A percentile compares a stretch with the other conserved stretches of the same genome.
phyloP scores from a whole-genome alignment of 1,140 invertebrate species.

The Meloidogyne hapla region DNA sequence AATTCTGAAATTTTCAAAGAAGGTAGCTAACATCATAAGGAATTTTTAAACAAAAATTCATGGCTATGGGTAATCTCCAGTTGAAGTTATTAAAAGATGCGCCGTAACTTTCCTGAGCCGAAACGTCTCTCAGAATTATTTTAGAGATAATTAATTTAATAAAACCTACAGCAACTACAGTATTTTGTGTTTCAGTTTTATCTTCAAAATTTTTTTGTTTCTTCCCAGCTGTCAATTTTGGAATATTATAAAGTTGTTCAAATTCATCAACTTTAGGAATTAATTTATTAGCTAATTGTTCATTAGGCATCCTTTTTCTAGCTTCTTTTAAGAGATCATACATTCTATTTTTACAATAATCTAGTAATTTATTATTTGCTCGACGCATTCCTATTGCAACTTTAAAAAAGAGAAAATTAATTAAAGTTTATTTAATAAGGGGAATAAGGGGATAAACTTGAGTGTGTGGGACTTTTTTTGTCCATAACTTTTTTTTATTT shows the following conservation, averaged over 20 bases:
- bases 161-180: slow-evolving; percentile 28
- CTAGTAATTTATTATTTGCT: slow-evolving; percentile 36
- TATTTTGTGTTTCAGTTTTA: slow-evolving; percentile 26
- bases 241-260: slow-evolving; percentile 23
- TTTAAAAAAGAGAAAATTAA: slow-evolving; percentile 9
- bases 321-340: slow-evolving; percentile 12
- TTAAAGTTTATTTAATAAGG: not conserved
- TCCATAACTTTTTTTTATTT: too few relatives aligned
- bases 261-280: slow-evolving; percentile 30
- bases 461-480: too few relatives aligned
- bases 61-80: not conserved
- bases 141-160: not conserved
- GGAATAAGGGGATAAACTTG: not conserved
- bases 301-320: slow-evolving; percentile 10
- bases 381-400: slow-evolving; percentile 32
- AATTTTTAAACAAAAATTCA: not conserved
- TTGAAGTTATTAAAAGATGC: not conserved
- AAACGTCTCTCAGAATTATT: not conserved
- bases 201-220: slow-evolving; percentile 35
- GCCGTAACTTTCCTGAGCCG: not conserved
- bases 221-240: slow-evolving; percentile 38
- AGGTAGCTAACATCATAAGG: not conserved
- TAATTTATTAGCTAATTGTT: not conserved
- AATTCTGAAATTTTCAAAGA: not conserved
- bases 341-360: slow-evolving; percentile 31